Base-by-base conservation (phyloP, 2,888 invertebrate genomes). In the Aphidoletes aphidimyza region DNA sequence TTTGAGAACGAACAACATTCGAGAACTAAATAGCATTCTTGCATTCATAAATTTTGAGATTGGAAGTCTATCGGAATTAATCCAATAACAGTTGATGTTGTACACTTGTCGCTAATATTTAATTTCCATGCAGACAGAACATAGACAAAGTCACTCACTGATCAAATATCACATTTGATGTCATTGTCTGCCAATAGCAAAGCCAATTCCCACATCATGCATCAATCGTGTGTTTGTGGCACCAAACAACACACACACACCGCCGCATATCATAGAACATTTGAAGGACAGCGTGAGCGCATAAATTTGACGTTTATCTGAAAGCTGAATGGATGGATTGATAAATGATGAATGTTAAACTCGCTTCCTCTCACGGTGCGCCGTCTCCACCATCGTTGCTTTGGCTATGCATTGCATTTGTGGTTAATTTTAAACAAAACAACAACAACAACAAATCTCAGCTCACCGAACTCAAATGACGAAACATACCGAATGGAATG, bases 301-400 rank as follows among this genome's bases (percentile, higher is more conserved):
- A 69, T 69, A 30, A 69, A 69, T 69, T 69, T 69, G 69, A 69
- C 69, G 69, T 69, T 69, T 69, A 69, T 69, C 69, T 69, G 34
- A 69, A 69, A 69, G 34, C 69, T 69, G 69, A 30, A 69, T 69
- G 30, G 69, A 69, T 30, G 69, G 69, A 69, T 69, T 69, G 69
- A 69, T 69, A 69, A 69, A 69, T 69, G 69, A 69, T 69, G 69
- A 30, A 30, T 30, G 26, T 69, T 69, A 30, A 54, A 69, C 69
- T 14, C 69, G 69, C 34, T 69, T 69, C 34, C 34, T 69, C 34
- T 47, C 47, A 17, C 47, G 17, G 17, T 47, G 47, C 47, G 47
- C 17, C 47, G 47, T 47, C 19, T 11, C 47, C 19, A 17, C 47
- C 2, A 17, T 19, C n/a, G n/a, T 22, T 11, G n/a, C n/a, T n/a